A percentile compares a stretch with the other conserved stretches of the same genome.
These are phyloP conservation scores for Mus musculus DNA, from an alignment of 2,113 vertebrate species.

Conservation along the genomic window GRCm39 chrX:14610501-14611000, in stretches of 20 bases:
- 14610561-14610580: constrained; percentile 31
- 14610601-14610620: constrained; percentile 57
- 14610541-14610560: constrained; percentile 28
- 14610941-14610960: not conserved
- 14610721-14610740: constrained; percentile 24
- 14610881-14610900: not conserved
- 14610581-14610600: not conserved
- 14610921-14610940: not conserved
- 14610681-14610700: constrained; percentile 44
- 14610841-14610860: not conserved
- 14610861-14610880: not conserved
- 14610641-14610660: constrained; percentile 30
- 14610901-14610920: not conserved
- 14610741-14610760: constrained; percentile 1
- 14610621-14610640: constrained; percentile 39
- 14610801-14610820: not conserved
- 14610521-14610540: constrained; percentile 50
- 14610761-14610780: not conserved
- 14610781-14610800: not conserved
- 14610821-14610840: not conserved
- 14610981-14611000: not conserved
- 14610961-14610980: not conserved
- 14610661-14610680: constrained; percentile 26
- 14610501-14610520: constrained; percentile 60
- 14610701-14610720: not conserved